Evolutionary conservation across 2,888 invertebrate species (phyloP), one percentile per base, ranked within the genome.

Genomic region (Drosophila austrosaltans): DNA sequence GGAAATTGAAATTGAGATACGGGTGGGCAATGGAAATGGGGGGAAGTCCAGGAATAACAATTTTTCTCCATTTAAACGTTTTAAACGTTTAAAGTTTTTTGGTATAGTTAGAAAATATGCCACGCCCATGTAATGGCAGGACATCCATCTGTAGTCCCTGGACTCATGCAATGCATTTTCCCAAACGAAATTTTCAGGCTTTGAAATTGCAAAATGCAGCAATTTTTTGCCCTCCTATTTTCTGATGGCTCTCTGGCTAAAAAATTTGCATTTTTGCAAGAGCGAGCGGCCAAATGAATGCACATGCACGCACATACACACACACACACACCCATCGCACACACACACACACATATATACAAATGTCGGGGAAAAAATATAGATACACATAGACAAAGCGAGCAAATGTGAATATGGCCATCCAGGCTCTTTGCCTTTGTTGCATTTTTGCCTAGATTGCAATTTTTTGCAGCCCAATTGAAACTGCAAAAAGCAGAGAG

Each of bases 371-470:
- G 61, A 72, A 76, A 69, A 75, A 60, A 72, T 20, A 54, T 42
- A 54, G 61, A 63, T 60, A 63, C 56, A 71, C 59, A 71, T 68
- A 69, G 25, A 67, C 32, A 57, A 12, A 59, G 63, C 25, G 20
- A n/a, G 6, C 30, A 36, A 56, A 44, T 39, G 54, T n/a, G 36
- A 20, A 61, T 72, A 70, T 61, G 78, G 70, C 75, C 78, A 76
- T 77, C 66, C 69, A 75, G 71, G 71, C 72, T 73, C 87, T 88
- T 87, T 86, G 83, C 78, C 89, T 88, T 87, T 89, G 89, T 86
- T 89, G 89, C 89, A 89, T 88, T 89, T 89, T 84, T 88, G 87
- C 81, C 82, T 89, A 86, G 87, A 89, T 89, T 89, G 88, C 89
- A 89, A 78, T 89, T 89, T 88, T 89, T 86, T 86, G 85, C 87